Base-by-base conservation (phyloP, 1,140 invertebrate genomes). In the Achroia grisella region DNA sequence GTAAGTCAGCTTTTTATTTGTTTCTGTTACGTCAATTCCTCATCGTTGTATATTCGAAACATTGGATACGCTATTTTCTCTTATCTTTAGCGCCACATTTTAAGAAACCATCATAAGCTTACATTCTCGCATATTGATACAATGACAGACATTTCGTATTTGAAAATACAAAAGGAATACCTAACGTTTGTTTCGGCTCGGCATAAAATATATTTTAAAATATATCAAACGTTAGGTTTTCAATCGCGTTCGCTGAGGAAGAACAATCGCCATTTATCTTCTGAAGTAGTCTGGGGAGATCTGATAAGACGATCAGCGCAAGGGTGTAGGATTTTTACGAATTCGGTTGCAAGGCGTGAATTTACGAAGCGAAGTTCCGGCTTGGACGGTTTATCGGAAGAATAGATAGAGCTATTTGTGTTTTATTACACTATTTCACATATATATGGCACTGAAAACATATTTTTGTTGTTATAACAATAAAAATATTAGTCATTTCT, bases 231-330 rank as follows among this genome's bases (percentile, higher is more conserved):
- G 39, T 62, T 61, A 52, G 52, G 54, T 63, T 61, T 61, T 67
- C 63, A 63, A 70, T 73, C 55, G 56, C 50, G 39, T 62, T 59
- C 50, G 41, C 37, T 62, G 53, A 62, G 53, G 58, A 49, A 57
- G 54, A 69, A 71, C 60, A 64, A 58, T 69, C 47, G 44, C 58
- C 62, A 69, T 74, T 71, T 74, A 69, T 71, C 62, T 64, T 60
- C 28, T 40, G 43, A 56, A 63, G 65, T 62, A 69, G 58, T 64
- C 56, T 44, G 43, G 44, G 52, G 45, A 58, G 51, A 68, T 68
- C 60, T 58, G 64, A 65, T 71, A 64, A 71, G 62, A 47, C 57
- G 63, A 66, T 72, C 58, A 43, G 36, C 46, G 44, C 39, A 37
- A 42, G 52, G 57, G 39, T 52, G 48, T 48, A 55, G 54, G 54